Evolutionary conservation across 2,797 vertebrate species (phyloP).

Genomic region (Carcharodon carcharias): DNA sequence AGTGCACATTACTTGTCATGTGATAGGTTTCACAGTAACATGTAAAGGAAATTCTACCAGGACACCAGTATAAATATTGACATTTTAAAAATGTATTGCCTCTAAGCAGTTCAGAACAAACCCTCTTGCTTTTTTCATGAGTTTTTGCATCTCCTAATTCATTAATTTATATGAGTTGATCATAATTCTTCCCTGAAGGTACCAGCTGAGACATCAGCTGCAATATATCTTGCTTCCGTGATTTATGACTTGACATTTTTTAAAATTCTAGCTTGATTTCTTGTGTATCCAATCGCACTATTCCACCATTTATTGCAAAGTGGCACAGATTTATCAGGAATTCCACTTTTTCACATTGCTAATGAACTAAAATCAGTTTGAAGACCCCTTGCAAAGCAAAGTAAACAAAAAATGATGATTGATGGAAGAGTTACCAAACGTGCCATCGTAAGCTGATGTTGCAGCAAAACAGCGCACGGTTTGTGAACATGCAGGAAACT

Average conservation of each 20-base stretch:
- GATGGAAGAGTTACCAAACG: not conserved
- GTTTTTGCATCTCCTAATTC: not conserved
- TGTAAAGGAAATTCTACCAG: not conserved
- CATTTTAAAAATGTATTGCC: not conserved
- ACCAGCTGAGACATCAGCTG: not conserved
- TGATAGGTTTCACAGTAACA: not conserved
- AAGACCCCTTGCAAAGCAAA: not conserved
- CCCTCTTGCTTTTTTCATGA: too few species aligned
- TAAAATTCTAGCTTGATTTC: not conserved
- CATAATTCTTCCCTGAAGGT: not conserved
- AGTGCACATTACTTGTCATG: not conserved
- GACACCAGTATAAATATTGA: not conserved
- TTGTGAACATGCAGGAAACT: not conserved
- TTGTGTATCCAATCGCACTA: not conserved
- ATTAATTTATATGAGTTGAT: not conserved
- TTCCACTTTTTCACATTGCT: not conserved
- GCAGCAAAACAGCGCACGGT: not conserved
- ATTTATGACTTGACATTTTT: not conserved
- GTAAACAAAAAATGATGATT: not conserved
- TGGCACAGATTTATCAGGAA: not conserved
- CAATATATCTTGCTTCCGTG: not conserved
- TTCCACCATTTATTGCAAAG: not conserved
- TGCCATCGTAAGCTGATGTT: not conserved
- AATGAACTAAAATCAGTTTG: not conserved
- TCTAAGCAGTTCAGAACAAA: not conserved